Evolutionary conservation across 2,888 invertebrate species (phyloP), one percentile per base, ranked within the genome.

Genomic region (Metopia argyrocephala): DNA sequence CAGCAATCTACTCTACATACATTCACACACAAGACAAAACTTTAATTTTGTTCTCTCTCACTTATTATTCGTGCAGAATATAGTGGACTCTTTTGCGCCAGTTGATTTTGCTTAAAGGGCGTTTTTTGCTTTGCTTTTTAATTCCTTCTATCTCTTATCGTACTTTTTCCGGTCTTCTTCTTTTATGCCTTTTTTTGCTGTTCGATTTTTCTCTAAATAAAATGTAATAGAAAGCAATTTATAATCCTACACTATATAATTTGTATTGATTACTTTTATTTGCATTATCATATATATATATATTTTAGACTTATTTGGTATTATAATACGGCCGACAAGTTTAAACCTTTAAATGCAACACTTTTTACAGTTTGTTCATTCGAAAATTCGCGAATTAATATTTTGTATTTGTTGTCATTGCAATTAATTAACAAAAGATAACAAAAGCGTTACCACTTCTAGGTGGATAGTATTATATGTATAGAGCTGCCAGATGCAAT

Each of bases 1-100:
- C 59, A 76, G 76, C 78, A 71, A 73, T 80, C 78, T 75, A 78
- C 76, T 54, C 62, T 28, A 68, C 81, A 79, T 74, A 79, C 81
- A 81, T 76, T 81, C 76, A 78, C 74, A 78, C 76, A 78, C 74
- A 78, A 69, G 62, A 31, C 62, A 59, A 52, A 61, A 75, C 62
- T 76, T 73, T 52, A 78, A 75, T 68, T 69, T 73, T 38, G 38
- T 75, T 68, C 65, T 76, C 66, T 65, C 81, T 76, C 57, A 59
- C 38, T 71, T 56, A 46, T 50, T 21, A 48, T 79, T 57, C 45
- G 21, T 38, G 18, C 46, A 62, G 50, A 57, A 28, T 79, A 79
- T 62, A 65, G 48, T 27, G 56, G 38, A 62, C 79, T 79, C 79
- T 76, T 71, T 79, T 66, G 56, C 28, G 9, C 61, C 56, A 61